Evolutionary conservation across 2,888 invertebrate genomes (phyloP).

Genomic region (Ectemnius continuus): DNA sequence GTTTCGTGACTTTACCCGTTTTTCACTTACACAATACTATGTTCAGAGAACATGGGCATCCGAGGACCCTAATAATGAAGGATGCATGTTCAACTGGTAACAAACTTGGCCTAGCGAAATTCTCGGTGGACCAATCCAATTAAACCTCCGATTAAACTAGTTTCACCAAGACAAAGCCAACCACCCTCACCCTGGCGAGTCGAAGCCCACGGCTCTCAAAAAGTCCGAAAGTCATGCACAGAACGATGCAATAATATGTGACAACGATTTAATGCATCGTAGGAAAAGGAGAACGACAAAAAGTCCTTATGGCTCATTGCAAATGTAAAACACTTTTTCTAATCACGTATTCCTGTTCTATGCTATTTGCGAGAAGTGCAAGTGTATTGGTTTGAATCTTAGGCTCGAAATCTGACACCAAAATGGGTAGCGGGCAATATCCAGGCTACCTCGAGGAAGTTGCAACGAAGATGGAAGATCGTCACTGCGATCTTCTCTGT

Average conservation of each 20-base stretch:
- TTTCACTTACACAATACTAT: background rate
- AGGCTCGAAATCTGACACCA: constrained; percentile 53
- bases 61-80: background rate
- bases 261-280: too few species aligned
- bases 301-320: too few species aligned
- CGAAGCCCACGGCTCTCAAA: too few species aligned
- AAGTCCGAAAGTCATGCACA: too few species aligned
- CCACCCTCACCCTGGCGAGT: too few species aligned
- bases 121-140: background rate
- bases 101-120: background rate
- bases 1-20: background rate
- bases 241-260: too few species aligned
- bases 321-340: too few species aligned
- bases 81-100: background rate
- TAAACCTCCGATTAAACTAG: too few species aligned
- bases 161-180: too few species aligned
- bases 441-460: constrained; percentile 53
- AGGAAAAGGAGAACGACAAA: too few species aligned
- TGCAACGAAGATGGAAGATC: constrained; percentile 61
- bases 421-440: constrained; percentile 16
- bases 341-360: too few species aligned
- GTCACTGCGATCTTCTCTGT: constrained; percentile 61
- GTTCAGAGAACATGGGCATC: background rate
- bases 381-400: background rate
- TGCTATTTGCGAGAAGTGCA: too few species aligned